phyloP scores from a whole-genome alignment of 1,140 invertebrate genomes.

The Leptinotarsa lineolata region DNA sequence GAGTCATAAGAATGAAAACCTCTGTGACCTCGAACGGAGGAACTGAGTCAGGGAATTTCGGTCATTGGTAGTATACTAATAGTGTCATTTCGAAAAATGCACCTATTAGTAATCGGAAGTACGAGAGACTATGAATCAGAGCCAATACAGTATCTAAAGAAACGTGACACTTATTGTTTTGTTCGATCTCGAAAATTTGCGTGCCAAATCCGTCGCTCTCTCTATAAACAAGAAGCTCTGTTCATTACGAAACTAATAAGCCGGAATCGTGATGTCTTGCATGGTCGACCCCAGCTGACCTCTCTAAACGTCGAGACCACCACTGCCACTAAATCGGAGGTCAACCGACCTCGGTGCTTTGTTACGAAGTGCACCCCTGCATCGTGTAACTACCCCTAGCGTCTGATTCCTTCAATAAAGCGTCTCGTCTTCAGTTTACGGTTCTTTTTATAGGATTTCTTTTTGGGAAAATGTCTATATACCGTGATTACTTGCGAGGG shows the following conservation, averaged over 20 bases:
- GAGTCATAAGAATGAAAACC: too few species aligned
- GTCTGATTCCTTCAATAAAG: background rate
- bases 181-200: too few species aligned
- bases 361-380: background rate
- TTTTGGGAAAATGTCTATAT: background rate
- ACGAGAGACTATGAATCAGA: too few species aligned
- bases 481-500: background rate
- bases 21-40: too few species aligned
- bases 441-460: background rate
- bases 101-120: too few species aligned
- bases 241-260: background rate
- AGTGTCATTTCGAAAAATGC: too few species aligned
- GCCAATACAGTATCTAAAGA: too few species aligned
- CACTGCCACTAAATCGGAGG: background rate
- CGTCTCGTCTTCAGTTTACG: slow-evolving; percentile 2
- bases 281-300: background rate
- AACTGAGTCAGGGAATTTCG: too few species aligned
- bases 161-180: too few species aligned
- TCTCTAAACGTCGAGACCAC: background rate
- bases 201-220: too few species aligned
- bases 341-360: background rate
- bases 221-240: background rate
- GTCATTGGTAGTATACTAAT: too few species aligned
- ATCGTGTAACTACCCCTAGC: background rate
- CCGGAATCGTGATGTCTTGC: background rate